phyloP scores from a whole-genome alignment of 30 jellyfish, hydroid and myxozoan species.

The Pseudorhiza aurosa region DNA sequence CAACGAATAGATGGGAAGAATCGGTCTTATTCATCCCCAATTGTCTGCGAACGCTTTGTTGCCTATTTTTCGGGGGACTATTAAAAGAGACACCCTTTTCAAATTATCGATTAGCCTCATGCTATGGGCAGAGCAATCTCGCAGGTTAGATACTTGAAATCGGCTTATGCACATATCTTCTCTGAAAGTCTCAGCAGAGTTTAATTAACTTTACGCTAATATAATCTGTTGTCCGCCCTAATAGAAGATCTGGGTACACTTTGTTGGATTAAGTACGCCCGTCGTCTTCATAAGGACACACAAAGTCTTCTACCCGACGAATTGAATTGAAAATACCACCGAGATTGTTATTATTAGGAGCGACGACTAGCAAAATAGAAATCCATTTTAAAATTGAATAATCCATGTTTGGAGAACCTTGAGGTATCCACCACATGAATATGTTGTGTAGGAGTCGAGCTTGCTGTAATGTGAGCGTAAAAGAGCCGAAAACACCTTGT shows the following conservation, averaged over 20 bases:
- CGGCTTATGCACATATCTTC: not conserved
- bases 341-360: not conserved
- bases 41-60: not conserved
- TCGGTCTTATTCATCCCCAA: too few relatives aligned
- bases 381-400: not conserved
- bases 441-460: not conserved
- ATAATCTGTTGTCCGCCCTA: not conserved
- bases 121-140: not conserved
- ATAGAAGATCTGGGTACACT: not conserved
- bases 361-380: not conserved
- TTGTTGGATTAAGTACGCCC: not conserved
- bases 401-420: not conserved
- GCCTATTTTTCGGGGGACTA: not conserved
- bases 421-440: not conserved
- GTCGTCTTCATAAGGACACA: not conserved
- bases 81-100: not conserved
- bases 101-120: not conserved
- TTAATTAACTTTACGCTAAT: not conserved
- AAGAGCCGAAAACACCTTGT: not conserved
- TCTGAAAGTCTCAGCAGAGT: not conserved
- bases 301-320: not conserved
- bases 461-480: not conserved
- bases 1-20: too few relatives aligned
- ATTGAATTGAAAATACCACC: not conserved
- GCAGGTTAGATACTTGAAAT: slow-evolving; percentile 3